Base-by-base conservation (phyloP, 2,888 invertebrate genomes). In the Rotaria macrura region DNA sequence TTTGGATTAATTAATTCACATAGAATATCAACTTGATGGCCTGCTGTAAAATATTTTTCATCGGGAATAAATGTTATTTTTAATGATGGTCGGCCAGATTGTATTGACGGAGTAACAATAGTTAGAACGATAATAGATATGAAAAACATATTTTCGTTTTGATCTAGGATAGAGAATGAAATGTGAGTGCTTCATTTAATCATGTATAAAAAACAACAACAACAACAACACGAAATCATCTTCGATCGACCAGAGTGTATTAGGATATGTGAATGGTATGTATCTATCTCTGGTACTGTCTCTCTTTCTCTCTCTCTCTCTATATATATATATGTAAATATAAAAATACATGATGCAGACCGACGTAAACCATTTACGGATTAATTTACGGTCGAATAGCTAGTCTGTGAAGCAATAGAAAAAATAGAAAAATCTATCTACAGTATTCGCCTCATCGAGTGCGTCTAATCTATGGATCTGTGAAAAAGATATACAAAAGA, bases 21-120 rank as follows among this genome's bases (percentile, higher is more conserved):
- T 2, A 14, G n/a, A 79, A 79, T 43, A 14, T 40, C 40, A 43
- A 79, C 43, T n/a, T 25, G 12, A 40, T 2, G 2, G 43, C n/a
- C 43, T 1, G 0, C 0, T n/a, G 9, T n/a, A 25, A 10, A 25
- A 43, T 25, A 40, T 40, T 43, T 79, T n/a, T 43, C 43, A 79
- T 79, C 79, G n/a, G 79, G 79, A 43, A n/a, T n/a, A 10, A 79
- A 43, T n/a, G 43, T 43, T 43, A 79, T n/a, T 79, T 79, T 79
- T 43, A 79, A n/a, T 43, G 79, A 7, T 40, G 79, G 79, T 79
- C 3, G 7, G 1, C 23, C 6, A 20, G 34, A 34, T 65, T 65
- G 65, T 34, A 65, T 34, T 5, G 65, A 65, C 17, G 65, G 65
- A 34, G 12, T 65, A 34, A 65, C 14, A 65, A 65, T 34, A 65